A percentile compares a stretch with the other conserved stretches of the same genome.
These are phyloP conservation scores for Salvelinus alpinus DNA, from an alignment of 2,113 vertebrate genomes.

Conservation along the genomic window DNA sequence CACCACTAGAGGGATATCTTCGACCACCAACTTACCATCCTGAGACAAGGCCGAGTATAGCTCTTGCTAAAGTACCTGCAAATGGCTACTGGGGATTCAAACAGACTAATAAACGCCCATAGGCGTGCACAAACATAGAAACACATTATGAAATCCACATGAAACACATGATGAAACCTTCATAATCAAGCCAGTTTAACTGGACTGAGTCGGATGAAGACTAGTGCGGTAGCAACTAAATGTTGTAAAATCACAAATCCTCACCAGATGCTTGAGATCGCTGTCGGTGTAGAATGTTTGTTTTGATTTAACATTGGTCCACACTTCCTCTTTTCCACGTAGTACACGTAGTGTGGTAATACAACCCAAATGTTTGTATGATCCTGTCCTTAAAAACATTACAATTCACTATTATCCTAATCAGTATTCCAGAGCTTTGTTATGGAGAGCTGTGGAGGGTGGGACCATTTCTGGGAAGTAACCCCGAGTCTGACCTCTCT, in stretches of 20 bases:
- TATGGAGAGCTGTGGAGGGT: slow-evolving; percentile 53
- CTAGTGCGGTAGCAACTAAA: too few species aligned
- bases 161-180: not conserved
- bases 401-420: not conserved
- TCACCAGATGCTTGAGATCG: not conserved
- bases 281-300: not conserved
- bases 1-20: too few species aligned
- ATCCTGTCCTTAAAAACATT: not conserved
- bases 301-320: not conserved
- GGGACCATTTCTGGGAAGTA: slow-evolving; percentile 59
- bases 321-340: not conserved
- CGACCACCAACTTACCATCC: too few species aligned
- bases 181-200: not conserved
- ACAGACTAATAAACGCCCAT: not conserved
- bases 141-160: not conserved
- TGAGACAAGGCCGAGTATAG: too few species aligned
- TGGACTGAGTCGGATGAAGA: not conserved
- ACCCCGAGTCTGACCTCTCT: slow-evolving; percentile 56
- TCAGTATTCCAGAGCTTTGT: slow-evolving; percentile 41
- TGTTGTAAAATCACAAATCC: too few species aligned
- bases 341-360: too few species aligned
- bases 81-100: not conserved
- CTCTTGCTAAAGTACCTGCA: too few species aligned
- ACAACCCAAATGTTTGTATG: not conserved
- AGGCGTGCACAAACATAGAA: not conserved